Evolutionary conservation across 2,888 invertebrate species (phyloP).

Genomic region (Harpalus rubripes): DNA sequence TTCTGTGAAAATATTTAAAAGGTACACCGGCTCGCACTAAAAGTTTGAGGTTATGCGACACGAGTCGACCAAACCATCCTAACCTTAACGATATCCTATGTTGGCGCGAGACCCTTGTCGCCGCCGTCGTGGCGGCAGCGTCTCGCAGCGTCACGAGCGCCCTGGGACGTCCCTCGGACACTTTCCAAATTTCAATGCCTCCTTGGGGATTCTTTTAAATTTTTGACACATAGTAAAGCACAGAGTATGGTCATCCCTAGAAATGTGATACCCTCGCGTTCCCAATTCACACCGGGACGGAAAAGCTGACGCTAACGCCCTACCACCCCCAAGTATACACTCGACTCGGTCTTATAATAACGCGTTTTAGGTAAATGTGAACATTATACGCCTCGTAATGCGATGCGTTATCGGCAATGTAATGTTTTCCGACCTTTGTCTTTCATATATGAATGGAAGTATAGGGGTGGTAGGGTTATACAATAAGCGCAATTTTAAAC

Average conservation of each 20-base stretch:
- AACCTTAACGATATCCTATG: constrained; percentile 43
- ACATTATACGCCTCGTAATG: constrained; percentile 37
- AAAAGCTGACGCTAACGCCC: background rate
- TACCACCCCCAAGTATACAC: background rate
- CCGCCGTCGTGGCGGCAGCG: constrained; percentile 11
- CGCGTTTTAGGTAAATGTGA: constrained; percentile 46
- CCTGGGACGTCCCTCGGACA: constrained; percentile 77
- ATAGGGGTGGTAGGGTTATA: constrained; percentile 47
- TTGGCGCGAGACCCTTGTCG: constrained; percentile 21
- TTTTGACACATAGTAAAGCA: constrained; percentile 77
- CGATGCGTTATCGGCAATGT: constrained; percentile 18
- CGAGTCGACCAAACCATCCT: constrained; percentile 35
- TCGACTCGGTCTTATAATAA: background rate
- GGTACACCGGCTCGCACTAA: background rate
- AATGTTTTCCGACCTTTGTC: constrained; percentile 25
- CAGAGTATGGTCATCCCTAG: constrained; percentile 76
- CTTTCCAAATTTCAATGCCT: constrained; percentile 74
- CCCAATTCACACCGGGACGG: constrained; percentile 50
- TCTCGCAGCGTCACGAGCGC: constrained; percentile 74
- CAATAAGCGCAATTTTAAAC: constrained; percentile 58
- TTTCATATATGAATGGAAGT: background rate
- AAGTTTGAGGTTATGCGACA: constrained; percentile 49
- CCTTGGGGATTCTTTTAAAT: constrained; percentile 77
- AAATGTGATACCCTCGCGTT: constrained; percentile 73
- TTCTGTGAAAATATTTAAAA: constrained; percentile 27